Evolutionary conservation across 2,797 vertebrate genomes (phyloP).

Genomic region (Acipenser ruthenus): DNA sequence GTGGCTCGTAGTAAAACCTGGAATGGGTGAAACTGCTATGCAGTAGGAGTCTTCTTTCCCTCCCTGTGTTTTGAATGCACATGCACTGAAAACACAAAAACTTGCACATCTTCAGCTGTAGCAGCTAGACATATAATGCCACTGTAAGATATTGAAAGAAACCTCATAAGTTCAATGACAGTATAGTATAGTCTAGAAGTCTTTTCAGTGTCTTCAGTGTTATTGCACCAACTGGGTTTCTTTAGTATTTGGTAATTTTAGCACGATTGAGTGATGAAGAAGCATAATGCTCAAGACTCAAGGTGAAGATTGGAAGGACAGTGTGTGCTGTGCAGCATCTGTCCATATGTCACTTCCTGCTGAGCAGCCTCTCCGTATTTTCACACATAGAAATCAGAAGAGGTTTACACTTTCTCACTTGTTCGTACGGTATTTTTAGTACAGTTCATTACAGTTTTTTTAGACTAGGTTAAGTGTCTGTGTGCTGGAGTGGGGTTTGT

Average conservation of each 20-base stretch:
- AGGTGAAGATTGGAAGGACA: neutral
- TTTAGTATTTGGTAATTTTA: neutral
- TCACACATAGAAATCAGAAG: neutral
- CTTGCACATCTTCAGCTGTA: too few relatives aligned
- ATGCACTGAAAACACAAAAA: too few relatives aligned
- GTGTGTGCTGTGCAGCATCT: neutral
- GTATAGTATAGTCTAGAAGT: too few relatives aligned
- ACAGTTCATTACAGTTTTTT: neutral
- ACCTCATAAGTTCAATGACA: too few relatives aligned
- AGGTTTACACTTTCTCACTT: neutral
- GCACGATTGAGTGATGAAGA: conserved; percentile 27
- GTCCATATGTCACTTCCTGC: neutral
- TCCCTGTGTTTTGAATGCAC: too few relatives aligned
- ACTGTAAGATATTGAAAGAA: too few relatives aligned
- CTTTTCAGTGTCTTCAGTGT: too few relatives aligned
- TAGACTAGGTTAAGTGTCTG: conserved; percentile 28
- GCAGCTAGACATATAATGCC: too few relatives aligned
- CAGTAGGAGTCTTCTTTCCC: too few relatives aligned
- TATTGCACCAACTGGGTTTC: too few relatives aligned
- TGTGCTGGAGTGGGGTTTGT: conserved; percentile 1
- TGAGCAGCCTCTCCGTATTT: too few relatives aligned
- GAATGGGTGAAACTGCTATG: neutral
- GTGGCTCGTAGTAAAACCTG: neutral
- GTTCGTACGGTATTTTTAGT: neutral
- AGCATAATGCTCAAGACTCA: too few relatives aligned